A percentile compares a stretch with the other conserved stretches of the same genome.
Evolutionary conservation across 2,797 vertebrate genomes (phyloP).

Genomic region (Pampus argenteus): DNA sequence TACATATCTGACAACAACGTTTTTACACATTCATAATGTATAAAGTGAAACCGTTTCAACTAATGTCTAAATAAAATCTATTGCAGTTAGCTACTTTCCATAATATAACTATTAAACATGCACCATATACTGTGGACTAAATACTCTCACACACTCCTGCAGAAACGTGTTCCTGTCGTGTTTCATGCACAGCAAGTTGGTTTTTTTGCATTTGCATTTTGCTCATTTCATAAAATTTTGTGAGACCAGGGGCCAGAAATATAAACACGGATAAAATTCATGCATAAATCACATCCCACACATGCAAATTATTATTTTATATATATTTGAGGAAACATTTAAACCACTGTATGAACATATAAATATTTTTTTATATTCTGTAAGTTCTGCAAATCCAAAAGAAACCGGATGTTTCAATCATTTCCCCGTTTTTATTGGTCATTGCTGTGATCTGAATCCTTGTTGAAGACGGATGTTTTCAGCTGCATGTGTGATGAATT

Average conservation of each 20-base stretch:
- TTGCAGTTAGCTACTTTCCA: neutral
- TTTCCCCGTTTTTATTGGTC: too few species aligned
- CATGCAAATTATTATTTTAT: neutral
- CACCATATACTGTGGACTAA: constrained; percentile 1
- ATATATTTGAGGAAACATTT: neutral
- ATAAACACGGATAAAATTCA: constrained; percentile 11
- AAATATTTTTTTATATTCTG: too few species aligned
- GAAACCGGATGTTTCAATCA: neutral
- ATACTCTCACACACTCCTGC: neutral
- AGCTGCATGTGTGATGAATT: neutral
- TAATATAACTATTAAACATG: constrained; percentile 31
- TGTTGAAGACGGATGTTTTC: neutral
- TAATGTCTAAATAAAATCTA: constrained; percentile 13
- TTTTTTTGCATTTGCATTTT: constrained; percentile 26
- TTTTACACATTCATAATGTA: neutral
- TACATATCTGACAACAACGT: constrained; percentile 10
- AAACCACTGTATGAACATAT: too few species aligned
- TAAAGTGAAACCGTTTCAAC: constrained; percentile 9
- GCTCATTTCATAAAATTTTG: constrained; percentile 35
- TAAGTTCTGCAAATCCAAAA: too few species aligned
- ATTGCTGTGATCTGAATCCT: too few species aligned
- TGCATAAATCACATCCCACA: constrained; percentile 17
- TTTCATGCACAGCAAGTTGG: constrained; percentile 18
- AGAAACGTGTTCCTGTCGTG: neutral
- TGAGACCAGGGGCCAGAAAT: constrained; percentile 19